phyloP scores from a whole-genome alignment of 2,113 vertebrate genomes.

The Balaeniceps rex region DNA sequence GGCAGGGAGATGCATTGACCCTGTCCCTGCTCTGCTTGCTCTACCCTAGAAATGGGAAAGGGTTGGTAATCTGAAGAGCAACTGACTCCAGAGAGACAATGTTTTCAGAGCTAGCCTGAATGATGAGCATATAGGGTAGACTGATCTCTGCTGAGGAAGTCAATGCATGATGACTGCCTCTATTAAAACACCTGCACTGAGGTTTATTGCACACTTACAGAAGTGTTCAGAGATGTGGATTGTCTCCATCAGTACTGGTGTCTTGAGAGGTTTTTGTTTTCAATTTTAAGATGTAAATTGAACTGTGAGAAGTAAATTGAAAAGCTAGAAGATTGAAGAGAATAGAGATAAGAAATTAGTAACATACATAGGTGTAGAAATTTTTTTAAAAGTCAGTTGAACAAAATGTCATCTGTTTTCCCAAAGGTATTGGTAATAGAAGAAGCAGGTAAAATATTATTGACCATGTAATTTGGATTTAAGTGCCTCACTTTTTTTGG shows the following conservation, averaged over 20 bases:
- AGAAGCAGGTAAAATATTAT: not conserved
- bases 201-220: not conserved
- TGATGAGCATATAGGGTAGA: not conserved
- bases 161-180: not conserved
- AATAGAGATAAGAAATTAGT: not conserved
- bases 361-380: not conserved
- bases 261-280: not conserved
- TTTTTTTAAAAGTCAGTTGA: not conserved
- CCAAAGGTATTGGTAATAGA: not conserved
- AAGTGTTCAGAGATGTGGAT: not conserved
- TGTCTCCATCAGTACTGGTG: not conserved
- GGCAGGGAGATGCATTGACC: not conserved
- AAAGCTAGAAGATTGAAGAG: not conserved
- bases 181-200: not conserved
- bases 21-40: not conserved
- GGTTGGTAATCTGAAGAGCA: not conserved
- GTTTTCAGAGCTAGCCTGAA: not conserved
- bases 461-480: not conserved
- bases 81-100: not conserved
- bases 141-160: not conserved
- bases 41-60: not conserved
- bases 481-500: not conserved
- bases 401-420: not conserved
- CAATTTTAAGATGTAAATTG: not conserved
- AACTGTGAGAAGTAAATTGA: not conserved